phyloP scores from a whole-genome alignment of 2,888 invertebrate species.

The Caenorhabditis sp. region DNA sequence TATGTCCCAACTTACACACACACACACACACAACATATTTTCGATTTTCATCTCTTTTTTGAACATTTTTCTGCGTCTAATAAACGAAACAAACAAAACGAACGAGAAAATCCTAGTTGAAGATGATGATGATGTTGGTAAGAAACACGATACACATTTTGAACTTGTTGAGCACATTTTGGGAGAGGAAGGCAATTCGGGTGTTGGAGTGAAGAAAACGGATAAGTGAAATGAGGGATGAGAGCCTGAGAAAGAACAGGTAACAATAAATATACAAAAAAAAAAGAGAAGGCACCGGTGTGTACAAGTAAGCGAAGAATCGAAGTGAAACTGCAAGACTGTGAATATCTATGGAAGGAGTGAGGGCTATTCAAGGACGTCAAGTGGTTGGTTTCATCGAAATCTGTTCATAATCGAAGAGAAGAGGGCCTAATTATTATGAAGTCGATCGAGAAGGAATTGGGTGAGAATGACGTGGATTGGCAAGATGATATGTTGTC shows the following conservation, averaged over 20 bases:
- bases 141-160: conserved; percentile 47
- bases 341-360: conserved; percentile 24
- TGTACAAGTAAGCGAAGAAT: conserved; percentile 39
- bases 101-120: conserved; percentile 16
- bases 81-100: conserved; percentile 23
- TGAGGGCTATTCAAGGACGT: conserved; percentile 45
- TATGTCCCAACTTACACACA: conserved; percentile 1
- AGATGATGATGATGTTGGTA: conserved; percentile 29
- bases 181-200: conserved; percentile 30
- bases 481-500: conserved; percentile 56
- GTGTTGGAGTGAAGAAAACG: conserved; percentile 18
- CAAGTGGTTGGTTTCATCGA: conserved; percentile 51
- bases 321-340: conserved; percentile 52
- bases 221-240: conserved; percentile 47
- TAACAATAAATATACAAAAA: conserved; percentile 54
- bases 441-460: conserved; percentile 32
- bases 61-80: conserved; percentile 28
- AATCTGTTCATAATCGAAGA: conserved; percentile 49
- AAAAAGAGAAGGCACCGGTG: conserved; percentile 48
- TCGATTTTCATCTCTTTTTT: conserved; percentile 28
- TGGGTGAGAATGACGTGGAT: conserved; percentile 38
- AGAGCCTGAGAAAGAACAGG: conserved; percentile 47
- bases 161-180: conserved; percentile 52
- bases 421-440: conserved; percentile 45
- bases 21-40: conserved; percentile 13